phyloP scores from a whole-genome alignment of 2,888 invertebrate genomes.

The Watsonalla binaria region DNA sequence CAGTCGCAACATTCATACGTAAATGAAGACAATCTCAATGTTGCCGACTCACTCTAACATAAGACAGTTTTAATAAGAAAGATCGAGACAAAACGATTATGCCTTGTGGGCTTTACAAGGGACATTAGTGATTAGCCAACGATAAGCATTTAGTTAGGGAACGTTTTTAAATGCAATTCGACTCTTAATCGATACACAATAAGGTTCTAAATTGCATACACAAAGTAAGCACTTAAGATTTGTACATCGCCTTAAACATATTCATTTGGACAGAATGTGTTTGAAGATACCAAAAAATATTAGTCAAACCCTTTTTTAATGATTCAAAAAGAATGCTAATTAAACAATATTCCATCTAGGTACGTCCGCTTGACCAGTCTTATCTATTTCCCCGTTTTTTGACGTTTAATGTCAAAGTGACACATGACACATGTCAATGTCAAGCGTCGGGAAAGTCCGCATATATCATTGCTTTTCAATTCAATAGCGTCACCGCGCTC shows the following conservation, averaged over 20 bases:
- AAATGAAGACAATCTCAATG: no score
- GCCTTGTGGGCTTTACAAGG: neutral
- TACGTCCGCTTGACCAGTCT: neutral
- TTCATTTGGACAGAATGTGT: neutral
- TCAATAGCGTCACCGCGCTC: no score
- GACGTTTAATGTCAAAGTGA: neutral
- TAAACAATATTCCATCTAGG: neutral
- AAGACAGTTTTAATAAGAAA: neutral
- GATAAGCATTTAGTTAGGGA: neutral
- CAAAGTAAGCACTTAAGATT: neutral
- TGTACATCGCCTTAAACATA: neutral
- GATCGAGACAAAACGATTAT: neutral
- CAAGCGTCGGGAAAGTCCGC: neutral
- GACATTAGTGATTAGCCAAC: neutral
- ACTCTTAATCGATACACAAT: neutral
- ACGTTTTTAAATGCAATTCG: neutral
- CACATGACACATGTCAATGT: neutral
- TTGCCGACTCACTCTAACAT: neutral
- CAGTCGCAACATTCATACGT: no score
- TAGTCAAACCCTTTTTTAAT: neutral
- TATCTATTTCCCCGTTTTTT: neutral
- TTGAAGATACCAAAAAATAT: neutral
- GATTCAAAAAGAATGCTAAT: neutral
- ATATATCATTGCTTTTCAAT: neutral
- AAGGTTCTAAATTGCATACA: neutral